Percentiles rank a stretch among this genome's conserved stretches.
These are phyloP conservation scores for Saccostrea cuccullata DNA, from an alignment of 1,140 invertebrate species.

Conservation along the genomic window DNA sequence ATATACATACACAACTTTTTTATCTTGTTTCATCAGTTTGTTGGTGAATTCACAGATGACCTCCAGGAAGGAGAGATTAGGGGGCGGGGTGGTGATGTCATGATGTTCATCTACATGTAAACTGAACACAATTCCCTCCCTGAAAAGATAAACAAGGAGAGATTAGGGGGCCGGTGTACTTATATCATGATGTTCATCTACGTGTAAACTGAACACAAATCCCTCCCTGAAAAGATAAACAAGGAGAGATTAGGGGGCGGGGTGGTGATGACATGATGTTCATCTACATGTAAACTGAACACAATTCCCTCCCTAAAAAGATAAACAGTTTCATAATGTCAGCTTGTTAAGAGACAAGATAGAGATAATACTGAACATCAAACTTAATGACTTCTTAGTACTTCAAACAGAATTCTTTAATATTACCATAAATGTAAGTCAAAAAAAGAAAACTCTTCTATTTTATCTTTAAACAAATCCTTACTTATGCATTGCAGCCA, in stretches of 20 bases:
- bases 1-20: slow-evolving; percentile 88
- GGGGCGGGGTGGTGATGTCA: slow-evolving; percentile 87
- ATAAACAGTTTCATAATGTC: neutral
- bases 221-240: slow-evolving; percentile 87
- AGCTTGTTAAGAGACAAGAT: neutral
- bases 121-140: slow-evolving; percentile 93
- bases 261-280: slow-evolving; percentile 86
- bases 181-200: slow-evolving; percentile 84
- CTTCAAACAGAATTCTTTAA: no score
- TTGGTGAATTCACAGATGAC: slow-evolving; percentile 97
- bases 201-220: slow-evolving; percentile 91
- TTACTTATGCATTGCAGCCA: slow-evolving; percentile 92
- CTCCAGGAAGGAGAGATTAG: slow-evolving; percentile 94
- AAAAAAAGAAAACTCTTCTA: no score
- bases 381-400: no score
- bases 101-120: slow-evolving; percentile 85
- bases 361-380: no score
- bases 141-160: slow-evolving; percentile 89
- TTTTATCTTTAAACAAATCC: neutral
- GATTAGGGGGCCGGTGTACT: slow-evolving; percentile 88
- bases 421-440: no score
- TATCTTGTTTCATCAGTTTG: slow-evolving; percentile 97
- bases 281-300: slow-evolving; percentile 88
- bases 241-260: slow-evolving; percentile 92
- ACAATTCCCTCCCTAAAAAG: slow-evolving; percentile 88